Percentiles rank a stretch among this genome's conserved stretches.
These are phyloP conservation scores for Periplaneta americana DNA, from an alignment of 1,140 invertebrate genomes.

Conservation along the genomic window DNA sequence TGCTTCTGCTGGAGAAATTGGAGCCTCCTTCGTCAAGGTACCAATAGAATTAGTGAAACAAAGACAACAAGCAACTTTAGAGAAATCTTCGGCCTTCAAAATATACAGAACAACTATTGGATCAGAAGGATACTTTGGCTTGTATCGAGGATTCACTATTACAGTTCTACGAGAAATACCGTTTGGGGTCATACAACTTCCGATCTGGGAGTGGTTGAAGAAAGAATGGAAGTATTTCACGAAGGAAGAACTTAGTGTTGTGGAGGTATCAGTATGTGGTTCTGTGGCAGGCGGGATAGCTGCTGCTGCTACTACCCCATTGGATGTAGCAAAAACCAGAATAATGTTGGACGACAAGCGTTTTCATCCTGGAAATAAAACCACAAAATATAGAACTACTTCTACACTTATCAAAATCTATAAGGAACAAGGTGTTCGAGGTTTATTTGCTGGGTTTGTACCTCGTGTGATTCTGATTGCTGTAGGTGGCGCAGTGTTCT, in stretches of 20 bases:
- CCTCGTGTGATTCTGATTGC: constrained; percentile 83
- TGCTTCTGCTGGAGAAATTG: constrained; percentile 79
- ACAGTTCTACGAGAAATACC: constrained; percentile 91
- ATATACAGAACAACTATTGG: constrained; percentile 56
- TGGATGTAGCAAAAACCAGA: constrained; percentile 95
- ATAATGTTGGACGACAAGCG: constrained; percentile 81
- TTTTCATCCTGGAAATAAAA: constrained; percentile 35
- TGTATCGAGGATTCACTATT: constrained; percentile 87
- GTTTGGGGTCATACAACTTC: constrained; percentile 94
- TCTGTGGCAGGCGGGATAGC: constrained; percentile 76
- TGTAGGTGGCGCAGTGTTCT: constrained; percentile 88
- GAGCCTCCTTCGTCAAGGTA: constrained; percentile 85
- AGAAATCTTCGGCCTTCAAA: constrained; percentile 42
- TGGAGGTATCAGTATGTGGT: constrained; percentile 77
- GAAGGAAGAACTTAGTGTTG: constrained; percentile 46
- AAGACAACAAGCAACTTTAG: constrained; percentile 69
- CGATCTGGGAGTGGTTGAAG: constrained; percentile 91
- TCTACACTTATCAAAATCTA: constrained; percentile 56
- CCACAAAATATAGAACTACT: constrained; percentile 36
- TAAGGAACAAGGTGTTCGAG: constrained; percentile 56
- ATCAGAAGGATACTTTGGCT: constrained; percentile 58
- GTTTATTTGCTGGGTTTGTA: constrained; percentile 81
- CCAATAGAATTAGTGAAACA: constrained; percentile 96
- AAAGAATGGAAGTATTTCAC: constrained; percentile 43
- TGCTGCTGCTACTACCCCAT: constrained; percentile 83